Base-by-base conservation (phyloP, 2,797 vertebrate genomes). In the Silurus aristotelis region DNA sequence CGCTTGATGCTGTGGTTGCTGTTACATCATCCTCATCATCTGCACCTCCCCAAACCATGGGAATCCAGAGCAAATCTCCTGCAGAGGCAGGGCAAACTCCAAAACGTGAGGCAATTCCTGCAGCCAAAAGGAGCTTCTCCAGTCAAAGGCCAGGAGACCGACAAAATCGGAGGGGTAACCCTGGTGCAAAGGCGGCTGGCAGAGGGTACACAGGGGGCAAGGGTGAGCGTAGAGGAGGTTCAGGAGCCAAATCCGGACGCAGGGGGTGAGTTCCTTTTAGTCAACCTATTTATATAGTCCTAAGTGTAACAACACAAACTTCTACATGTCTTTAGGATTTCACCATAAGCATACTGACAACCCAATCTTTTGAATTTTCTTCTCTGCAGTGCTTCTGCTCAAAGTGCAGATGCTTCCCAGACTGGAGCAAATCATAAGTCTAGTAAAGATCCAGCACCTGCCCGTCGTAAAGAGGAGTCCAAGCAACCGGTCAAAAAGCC, bases 91-190 rank as follows among this genome's bases (percentile, higher is more conserved):
- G 93, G 1, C 63, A 92, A 61, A 91, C 92, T 76, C 95, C 94
- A 5, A 98, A 97, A 92, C 96, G 97, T 25, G 98, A 99, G 82
- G 95, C 93, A 68, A 93, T 95, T 25, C 93, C 97, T 73, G 94
- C 93, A 86, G 96, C 96, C 72, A 99, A 99, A 92, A 96, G 98
- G 92, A 99, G 98, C 82, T 99, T 99, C 89, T 99, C 98, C 4
- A 99, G 95, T 90, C 98, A 99, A 91, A 94, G 98, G 66, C 98
- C 98, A 68, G 95, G 95, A 64, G 98, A 99, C 91, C 94, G 98
- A 83, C 98, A 95, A 87, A 99, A 98, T 91, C 94, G 98, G 12
- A 94, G 98, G 85, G 96, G 96, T 87, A 98, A 97, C 91, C 95
- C 91, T 2, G 97, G 97, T 15, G 92, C 96, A 60, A 99, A 99